Conservation (phyloP, 2,113 vertebrate species). For the Otus sunia region DNA sequence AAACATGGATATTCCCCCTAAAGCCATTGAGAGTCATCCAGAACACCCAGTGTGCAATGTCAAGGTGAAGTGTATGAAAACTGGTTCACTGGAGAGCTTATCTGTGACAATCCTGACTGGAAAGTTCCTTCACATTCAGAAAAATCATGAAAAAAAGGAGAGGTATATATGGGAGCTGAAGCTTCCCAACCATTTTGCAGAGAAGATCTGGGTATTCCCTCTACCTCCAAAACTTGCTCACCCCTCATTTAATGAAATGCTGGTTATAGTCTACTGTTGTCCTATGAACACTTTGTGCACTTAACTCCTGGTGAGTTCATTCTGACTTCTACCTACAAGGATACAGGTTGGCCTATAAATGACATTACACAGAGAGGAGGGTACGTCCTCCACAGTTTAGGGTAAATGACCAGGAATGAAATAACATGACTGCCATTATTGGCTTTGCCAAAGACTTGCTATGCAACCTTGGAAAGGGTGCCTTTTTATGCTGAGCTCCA, state of each 20-base stretch:
- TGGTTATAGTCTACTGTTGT: not conserved
- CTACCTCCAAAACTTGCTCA: not conserved
- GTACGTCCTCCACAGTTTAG: not conserved
- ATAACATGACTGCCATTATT: not conserved
- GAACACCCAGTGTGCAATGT: not conserved
- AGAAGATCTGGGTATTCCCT: not conserved
- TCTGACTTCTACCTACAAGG: not conserved
- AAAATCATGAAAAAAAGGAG: not conserved
- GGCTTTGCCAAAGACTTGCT: not conserved
- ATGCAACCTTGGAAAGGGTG: not conserved
- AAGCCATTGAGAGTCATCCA: not conserved
- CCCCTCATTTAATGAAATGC: not conserved
- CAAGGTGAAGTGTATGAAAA: not conserved
- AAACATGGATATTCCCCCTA: not conserved
- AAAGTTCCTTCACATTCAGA: not conserved
- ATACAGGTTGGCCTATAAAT: not conserved
- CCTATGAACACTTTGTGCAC: not conserved
- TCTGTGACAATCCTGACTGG: not conserved
- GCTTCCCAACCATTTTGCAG: not conserved
- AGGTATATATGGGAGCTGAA: accelerated
- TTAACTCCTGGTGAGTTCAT: not conserved
- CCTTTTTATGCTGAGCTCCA: not conserved
- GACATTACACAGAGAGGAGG: not conserved
- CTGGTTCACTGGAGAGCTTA: not conserved
- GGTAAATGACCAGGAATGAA: not conserved